phyloP scores from a whole-genome alignment of 2,113 vertebrate genomes.

The Rhagologus leucostigma region DNA sequence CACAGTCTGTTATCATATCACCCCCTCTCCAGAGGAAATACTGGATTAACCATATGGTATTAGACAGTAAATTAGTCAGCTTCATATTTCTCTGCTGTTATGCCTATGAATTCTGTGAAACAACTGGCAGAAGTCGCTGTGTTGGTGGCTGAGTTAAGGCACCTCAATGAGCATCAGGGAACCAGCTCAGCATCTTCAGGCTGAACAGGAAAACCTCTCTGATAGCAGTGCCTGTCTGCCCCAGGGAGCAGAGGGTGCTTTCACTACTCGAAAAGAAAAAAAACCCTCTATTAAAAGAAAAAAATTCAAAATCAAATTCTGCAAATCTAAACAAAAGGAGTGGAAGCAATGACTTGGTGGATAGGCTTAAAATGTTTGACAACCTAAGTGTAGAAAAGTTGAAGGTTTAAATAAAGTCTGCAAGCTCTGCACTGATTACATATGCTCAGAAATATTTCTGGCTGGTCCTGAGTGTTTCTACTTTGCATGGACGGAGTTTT shows the following conservation, averaged over 20 bases:
- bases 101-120: neutral
- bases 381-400: constrained; percentile 5
- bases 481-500: neutral
- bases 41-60: neutral
- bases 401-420: constrained; percentile 45
- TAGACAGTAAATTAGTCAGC: neutral
- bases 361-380: constrained; percentile 35
- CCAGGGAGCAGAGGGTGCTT: neutral
- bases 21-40: neutral
- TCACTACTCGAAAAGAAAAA: neutral
- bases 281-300: neutral
- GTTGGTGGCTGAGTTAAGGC: rapidly evolving
- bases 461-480: neutral
- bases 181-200: neutral
- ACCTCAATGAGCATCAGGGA: rapidly evolving
- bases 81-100: neutral
- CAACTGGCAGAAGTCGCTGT: rapidly evolving
- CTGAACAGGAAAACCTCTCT: neutral
- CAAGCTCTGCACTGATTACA: neutral
- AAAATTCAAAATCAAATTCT: neutral
- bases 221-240: neutral
- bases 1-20: neutral
- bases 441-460: neutral
- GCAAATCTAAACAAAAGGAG: neutral
- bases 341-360: neutral